These are phyloP conservation scores for Parazoanthus atlanticus DNA, from an alignment of 92 coral and sea anemone species.

Conservation along the genomic window DNA sequence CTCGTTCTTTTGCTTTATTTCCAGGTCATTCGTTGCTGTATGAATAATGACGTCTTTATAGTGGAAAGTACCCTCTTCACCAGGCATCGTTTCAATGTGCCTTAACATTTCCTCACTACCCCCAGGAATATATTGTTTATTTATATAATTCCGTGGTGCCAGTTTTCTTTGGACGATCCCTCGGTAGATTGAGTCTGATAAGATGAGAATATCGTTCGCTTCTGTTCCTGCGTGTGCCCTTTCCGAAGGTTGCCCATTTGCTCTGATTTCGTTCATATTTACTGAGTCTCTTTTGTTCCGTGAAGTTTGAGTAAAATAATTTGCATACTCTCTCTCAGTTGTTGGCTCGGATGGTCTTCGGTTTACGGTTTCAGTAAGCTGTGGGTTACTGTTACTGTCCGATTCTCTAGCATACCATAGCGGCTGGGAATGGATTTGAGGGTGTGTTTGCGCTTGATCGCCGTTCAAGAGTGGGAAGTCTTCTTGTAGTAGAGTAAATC, in stretches of 20 bases:
- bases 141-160: conserved; percentile 29
- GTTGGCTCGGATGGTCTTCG: background rate
- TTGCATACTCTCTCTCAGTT: conserved; percentile 7
- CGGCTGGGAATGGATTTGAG: conserved; percentile 1
- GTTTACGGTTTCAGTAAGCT: background rate
- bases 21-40: conserved; percentile 38
- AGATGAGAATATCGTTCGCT: background rate
- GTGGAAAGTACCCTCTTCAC: background rate
- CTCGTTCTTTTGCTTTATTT: conserved; percentile 6
- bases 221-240: conserved; percentile 1
- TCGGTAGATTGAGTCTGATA: conserved; percentile 28
- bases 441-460: conserved; percentile 11
- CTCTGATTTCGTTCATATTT: conserved; percentile 9
- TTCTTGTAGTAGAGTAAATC: conserved; percentile 6
- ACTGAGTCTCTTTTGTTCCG: background rate
- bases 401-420: background rate
- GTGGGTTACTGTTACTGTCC: background rate
- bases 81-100: conserved; percentile 19
- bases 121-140: conserved; percentile 37
- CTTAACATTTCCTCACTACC: conserved; percentile 21
- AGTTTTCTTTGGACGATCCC: conserved; percentile 32
- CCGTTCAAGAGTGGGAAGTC: conserved; percentile 10
- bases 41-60: conserved; percentile 18
- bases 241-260: conserved; percentile 15
- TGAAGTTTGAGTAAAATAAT: conserved; percentile 4